phyloP scores from a whole-genome alignment of 1,140 invertebrate species.

The Zaprionus ornatus region DNA sequence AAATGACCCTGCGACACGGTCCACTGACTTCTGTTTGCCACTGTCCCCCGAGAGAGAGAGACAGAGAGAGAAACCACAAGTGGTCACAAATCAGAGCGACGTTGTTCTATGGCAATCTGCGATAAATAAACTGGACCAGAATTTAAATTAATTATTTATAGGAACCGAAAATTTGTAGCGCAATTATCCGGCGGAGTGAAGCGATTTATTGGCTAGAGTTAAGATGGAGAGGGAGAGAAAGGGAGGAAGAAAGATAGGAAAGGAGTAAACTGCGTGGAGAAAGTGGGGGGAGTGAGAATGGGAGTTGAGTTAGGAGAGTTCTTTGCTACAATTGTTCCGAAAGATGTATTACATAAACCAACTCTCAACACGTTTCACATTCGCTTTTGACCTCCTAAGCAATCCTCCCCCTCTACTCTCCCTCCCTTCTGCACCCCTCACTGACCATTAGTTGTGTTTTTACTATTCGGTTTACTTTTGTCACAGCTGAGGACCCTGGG shows the following conservation, averaged over 20 bases:
- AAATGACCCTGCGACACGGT: conserved; percentile 69
- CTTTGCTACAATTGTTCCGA: not conserved
- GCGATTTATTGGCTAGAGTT: conserved; percentile 31
- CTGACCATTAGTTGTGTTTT: conserved; percentile 39
- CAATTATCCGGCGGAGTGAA: conserved; percentile 36
- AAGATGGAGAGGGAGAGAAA: not conserved
- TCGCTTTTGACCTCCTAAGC: conserved; percentile 2
- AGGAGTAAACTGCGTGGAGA: not conserved
- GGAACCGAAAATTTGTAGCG: conserved; percentile 21
- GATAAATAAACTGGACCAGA: conserved; percentile 40
- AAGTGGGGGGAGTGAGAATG: not conserved
- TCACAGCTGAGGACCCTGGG: conserved; percentile 34
- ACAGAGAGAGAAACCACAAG: conserved; percentile 35
- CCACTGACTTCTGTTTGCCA: conserved; percentile 57
- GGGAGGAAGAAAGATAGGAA: not conserved
- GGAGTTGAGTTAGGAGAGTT: not conserved
- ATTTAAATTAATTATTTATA: conserved; percentile 54
- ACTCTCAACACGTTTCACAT: conserved; percentile 11
- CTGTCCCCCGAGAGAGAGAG: conserved; percentile 10
- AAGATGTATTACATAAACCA: not conserved
- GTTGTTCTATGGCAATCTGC: conserved; percentile 2
- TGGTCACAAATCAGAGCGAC: conserved; percentile 47
- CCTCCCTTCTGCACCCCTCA: not conserved
- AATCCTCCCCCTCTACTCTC: not conserved
- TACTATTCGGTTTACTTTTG: conserved; percentile 33